Evolutionary conservation across 2,797 vertebrate genomes (phyloP).

Genomic region (Tinamus major): DNA sequence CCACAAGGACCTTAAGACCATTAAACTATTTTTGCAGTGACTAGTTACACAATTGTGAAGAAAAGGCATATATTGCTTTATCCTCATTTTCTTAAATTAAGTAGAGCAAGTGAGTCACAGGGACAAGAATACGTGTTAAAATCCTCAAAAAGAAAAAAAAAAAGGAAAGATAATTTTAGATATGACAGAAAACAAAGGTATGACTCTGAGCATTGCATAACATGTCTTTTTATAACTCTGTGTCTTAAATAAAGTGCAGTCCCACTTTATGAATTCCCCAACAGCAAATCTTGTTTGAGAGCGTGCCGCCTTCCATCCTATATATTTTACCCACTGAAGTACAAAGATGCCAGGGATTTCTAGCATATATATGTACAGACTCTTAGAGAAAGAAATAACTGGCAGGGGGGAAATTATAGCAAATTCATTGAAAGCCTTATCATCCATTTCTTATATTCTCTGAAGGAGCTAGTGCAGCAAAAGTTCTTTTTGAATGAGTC

Average conservation of each 20-base stretch:
- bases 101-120: constrained; percentile 38
- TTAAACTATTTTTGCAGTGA: background rate
- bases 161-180: background rate
- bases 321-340: fast-evolving
- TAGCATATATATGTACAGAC: background rate
- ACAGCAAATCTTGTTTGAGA: background rate
- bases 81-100: constrained; percentile 8
- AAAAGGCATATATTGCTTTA: background rate
- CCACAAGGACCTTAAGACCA: background rate
- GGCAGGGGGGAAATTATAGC: background rate
- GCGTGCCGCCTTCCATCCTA: background rate
- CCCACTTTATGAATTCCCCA: background rate
- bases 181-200: background rate
- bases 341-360: background rate
- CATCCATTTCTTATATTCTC: background rate
- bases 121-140: background rate
- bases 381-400: background rate
- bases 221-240: background rate
- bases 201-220: constrained; percentile 9
- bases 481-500: background rate
- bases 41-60: background rate
- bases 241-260: background rate
- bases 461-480: background rate
- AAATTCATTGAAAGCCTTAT: constrained; percentile 2
- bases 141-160: background rate